Evolutionary conservation across 2,113 vertebrate genomes (phyloP), one percentile per base, ranked within the genome.

Genomic region (Scolopax mira): DNA sequence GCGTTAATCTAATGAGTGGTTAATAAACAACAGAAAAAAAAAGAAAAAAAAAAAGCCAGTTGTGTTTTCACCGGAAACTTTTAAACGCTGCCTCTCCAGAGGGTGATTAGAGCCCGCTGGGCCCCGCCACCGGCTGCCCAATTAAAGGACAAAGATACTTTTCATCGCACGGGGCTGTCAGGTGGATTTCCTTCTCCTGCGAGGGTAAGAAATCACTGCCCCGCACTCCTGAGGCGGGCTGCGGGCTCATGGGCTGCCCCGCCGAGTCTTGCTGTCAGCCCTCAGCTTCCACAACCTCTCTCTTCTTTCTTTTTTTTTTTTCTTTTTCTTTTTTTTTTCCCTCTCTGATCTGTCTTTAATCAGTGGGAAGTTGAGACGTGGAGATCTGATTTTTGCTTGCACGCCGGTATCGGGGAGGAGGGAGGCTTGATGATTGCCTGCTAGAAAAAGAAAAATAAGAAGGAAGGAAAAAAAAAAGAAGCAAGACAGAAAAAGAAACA

Each of bases 61-160:
- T 28, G 18, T 22, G 79, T 67, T 89, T 71, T 51, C 25, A 13
- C 42, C 78, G 55, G 92, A 81, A 85, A 94, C 86, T 67, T 92
- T 82, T 24, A 57, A 72, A 46, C 1, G 11, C 7, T 28, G 3
- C 51, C 28, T 42, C 11, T 69, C 48, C 70, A 0, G 82, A 67
- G 78, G 82, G 54, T 13, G 90, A 75, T 57, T 11, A 28, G 78
- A 13, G 35, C 65, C 60, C 6, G 51, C 79, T 9, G 62, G 67
- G 58, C 80, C 28, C 28, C 39, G n/a, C 21, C 14, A 54, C 11
- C 55, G 11, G 4, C 61, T 65, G 24, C 70, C 62, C 49, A 73
- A n/a, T 67, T 86, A 46, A 64, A 30, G 57, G 70, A 80, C 82
- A 82, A 25, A 64, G 74, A 72, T 4, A 64, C 39, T 88, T 46